Conservation (phyloP, 2,797 vertebrate genomes). For the Holocentrus rufus region DNA sequence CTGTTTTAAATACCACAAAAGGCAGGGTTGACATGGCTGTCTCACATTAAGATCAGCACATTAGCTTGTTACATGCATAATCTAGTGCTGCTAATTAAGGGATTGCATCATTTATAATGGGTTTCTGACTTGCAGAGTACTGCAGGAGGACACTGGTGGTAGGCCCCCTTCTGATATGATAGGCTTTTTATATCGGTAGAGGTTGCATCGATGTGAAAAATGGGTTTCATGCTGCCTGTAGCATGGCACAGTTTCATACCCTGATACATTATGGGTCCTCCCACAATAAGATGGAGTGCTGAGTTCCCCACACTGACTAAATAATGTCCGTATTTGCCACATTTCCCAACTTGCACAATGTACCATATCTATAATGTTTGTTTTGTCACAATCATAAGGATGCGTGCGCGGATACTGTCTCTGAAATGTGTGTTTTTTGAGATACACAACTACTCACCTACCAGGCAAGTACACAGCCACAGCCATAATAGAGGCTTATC, state of each 20-base stretch:
- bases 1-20: too few species aligned
- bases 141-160: not conserved
- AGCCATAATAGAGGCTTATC: conserved; percentile 85
- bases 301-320: conserved; percentile 30
- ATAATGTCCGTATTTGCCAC: conserved; percentile 44
- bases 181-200: not conserved
- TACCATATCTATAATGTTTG: conserved; percentile 36
- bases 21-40: too few species aligned
- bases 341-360: conserved; percentile 41
- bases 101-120: too few species aligned
- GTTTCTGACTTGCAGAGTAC: too few species aligned
- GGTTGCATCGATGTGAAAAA: not conserved
- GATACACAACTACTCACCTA: conserved; percentile 73
- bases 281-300: not conserved
- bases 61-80: too few species aligned
- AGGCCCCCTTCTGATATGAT: not conserved
- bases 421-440: conserved; percentile 36
- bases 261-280: not conserved
- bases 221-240: not conserved
- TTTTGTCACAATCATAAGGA: conserved; percentile 62
- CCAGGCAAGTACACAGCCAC: conserved; percentile 67
- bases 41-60: too few species aligned
- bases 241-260: not conserved
- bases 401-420: conserved; percentile 39
- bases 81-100: too few species aligned